Base-by-base conservation (phyloP, 2,888 invertebrate genomes). In the Thecocarcelia acutangulata region DNA sequence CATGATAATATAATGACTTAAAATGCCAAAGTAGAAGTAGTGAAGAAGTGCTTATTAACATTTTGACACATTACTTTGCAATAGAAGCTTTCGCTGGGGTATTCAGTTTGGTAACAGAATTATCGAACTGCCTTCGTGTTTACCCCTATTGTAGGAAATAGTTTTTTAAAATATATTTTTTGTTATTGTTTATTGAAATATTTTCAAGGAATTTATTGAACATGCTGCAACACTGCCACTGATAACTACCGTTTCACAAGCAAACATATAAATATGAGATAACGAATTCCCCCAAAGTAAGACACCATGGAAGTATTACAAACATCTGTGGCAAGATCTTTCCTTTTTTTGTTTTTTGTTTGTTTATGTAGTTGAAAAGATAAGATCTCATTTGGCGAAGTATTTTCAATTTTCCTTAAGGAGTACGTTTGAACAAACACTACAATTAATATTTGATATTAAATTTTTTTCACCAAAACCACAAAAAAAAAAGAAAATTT, bases 161-260 rank as follows among this genome's bases (percentile, higher is more conserved):
- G 68, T 68, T 21, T 50, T 59, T 68, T 52, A n/a, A 59, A 59
- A 68, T 61, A 68, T 13, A 33, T 2, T 52, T 73, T 21, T 33
- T 2, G 48, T 72, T 72, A 40, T 66, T 68, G 13, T 69, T 76
- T 76, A 40, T 50, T 40, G 5, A 37, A 61, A 15, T 28, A 54
- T 40, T 48, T 69, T 24, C 15, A 40, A 54, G 68, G 17, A 76
- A 37, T 24, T 24, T 33, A 13, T 37, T 48, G 6, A 46, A 9
- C 12, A n/a, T 52, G 33, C 19, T 59, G 68, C 48, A 42, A 19
- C 66, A 48, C 5, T 3, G 44, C 76, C 69, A 54, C 61, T 76
- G 69, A 76, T 76, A 76, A 74, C 68, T 61, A 52, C 76, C 54
- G 68, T 11, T 42, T n/a, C 6, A 50, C 17, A 46, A 12, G 42